phyloP scores from a whole-genome alignment of 2,888 invertebrate genomes.

The Villa cingulata region DNA sequence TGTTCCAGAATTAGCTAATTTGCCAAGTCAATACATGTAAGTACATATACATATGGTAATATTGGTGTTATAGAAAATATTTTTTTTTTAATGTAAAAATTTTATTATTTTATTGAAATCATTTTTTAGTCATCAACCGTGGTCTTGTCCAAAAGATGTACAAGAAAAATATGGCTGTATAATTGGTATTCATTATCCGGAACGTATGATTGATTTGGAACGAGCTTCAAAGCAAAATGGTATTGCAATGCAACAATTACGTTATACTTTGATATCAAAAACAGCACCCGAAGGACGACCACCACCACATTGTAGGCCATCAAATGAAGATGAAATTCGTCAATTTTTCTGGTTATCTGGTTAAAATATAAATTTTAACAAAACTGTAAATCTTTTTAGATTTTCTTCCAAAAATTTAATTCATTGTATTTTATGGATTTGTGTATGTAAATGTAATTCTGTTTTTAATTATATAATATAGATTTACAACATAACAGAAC shows the following conservation, averaged over 20 bases:
- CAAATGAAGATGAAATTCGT: constrained; percentile 49
- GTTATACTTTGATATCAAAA: constrained; percentile 26
- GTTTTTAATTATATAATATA: too few relatives aligned
- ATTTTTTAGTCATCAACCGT: constrained; percentile 48
- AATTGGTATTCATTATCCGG: constrained; percentile 54
- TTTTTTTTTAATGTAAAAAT: background rate
- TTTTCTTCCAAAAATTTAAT: too few relatives aligned
- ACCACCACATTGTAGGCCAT: constrained; percentile 52
- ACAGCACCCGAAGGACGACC: constrained; percentile 37
- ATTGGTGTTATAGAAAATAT: background rate
- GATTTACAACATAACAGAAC: too few relatives aligned
- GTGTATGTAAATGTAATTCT: too few relatives aligned
- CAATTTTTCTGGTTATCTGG: constrained; percentile 35
- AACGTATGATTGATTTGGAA: constrained; percentile 49
- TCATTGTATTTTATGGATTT: too few relatives aligned
- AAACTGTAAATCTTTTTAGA: too few relatives aligned
- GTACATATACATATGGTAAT: constrained; percentile 19
- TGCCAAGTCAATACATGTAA: constrained; percentile 48
- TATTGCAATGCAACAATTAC: constrained; percentile 36
- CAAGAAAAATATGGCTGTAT: constrained; percentile 50
- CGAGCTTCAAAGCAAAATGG: constrained; percentile 41
- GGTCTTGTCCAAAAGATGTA: constrained; percentile 50
- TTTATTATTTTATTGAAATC: background rate
- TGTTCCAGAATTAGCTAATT: constrained; percentile 47
- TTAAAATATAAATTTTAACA: constrained; percentile 7